Conservation (phyloP, 2,888 invertebrate species). For the Microdon myrmicae region DNA sequence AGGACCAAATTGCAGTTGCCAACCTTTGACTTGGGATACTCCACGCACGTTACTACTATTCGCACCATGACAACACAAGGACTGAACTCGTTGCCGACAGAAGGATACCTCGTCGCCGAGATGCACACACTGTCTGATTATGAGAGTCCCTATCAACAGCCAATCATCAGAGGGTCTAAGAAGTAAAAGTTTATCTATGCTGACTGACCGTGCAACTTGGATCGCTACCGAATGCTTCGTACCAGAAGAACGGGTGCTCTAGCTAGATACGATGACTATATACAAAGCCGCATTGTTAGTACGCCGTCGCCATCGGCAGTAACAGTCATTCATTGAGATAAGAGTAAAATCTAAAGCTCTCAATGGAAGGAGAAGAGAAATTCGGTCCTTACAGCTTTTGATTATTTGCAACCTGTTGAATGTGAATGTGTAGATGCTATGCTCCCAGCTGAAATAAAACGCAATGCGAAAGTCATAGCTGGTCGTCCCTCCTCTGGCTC, state of each 20-base stretch:
- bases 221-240: conserved; percentile 9
- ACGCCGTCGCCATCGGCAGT: conserved; percentile 48
- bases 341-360: conserved; percentile 27
- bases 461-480: no score
- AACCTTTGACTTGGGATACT: no score
- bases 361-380: conserved; percentile 27
- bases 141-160: conserved; percentile 19
- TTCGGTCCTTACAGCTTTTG: conserved; percentile 27
- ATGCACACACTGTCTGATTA: conserved; percentile 18
- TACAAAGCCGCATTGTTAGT: conserved; percentile 34
- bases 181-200: conserved; percentile 20
- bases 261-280: no score
- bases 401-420: conserved; percentile 41
- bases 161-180: conserved; percentile 34
- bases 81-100: no score
- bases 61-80: no score
- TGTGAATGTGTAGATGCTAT: no score
- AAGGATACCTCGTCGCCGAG: conserved; percentile 17
- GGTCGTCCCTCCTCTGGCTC: not conserved
- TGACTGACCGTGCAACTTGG: conserved; percentile 17
- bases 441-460: no score
- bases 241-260: conserved; percentile 14
- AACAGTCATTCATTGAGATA: conserved; percentile 40
- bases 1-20: no score
- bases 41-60: no score